A percentile compares a stretch with the other conserved stretches of the same genome.
These are phyloP conservation scores for Altica lythri DNA, from an alignment of 2,888 invertebrate species.

Conservation along the genomic window DNA sequence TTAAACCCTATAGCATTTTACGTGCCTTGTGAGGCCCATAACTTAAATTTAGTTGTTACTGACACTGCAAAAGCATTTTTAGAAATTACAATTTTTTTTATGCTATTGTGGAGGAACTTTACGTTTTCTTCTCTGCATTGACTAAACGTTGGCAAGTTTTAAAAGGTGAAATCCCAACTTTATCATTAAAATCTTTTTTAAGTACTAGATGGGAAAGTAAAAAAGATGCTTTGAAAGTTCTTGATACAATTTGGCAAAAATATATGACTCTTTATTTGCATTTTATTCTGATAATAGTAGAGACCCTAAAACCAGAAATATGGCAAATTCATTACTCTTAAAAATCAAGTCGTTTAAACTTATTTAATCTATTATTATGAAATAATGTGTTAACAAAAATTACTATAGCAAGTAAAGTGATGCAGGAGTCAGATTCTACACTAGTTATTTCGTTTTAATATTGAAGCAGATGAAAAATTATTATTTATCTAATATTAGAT, in stretches of 20 bases:
- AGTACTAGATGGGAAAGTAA: too few species aligned
- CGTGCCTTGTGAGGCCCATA: neutral
- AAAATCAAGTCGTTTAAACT: neutral
- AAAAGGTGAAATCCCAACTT: too few species aligned
- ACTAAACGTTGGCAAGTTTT: too few species aligned
- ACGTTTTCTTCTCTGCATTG: neutral
- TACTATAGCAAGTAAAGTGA: neutral
- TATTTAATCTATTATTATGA: too few species aligned
- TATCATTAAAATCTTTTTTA: too few species aligned
- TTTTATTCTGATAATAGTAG: neutral
- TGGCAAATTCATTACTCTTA: neutral
- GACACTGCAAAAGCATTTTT: neutral
- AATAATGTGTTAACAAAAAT: too few species aligned
- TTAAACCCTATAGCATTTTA: too few species aligned
- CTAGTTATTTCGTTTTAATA: neutral
- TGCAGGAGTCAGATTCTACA: neutral
- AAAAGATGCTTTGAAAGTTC: neutral
- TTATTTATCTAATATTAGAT: too few species aligned
- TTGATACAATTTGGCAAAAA: too few species aligned
- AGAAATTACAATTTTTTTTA: too few species aligned
- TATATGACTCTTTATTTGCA: too few species aligned
- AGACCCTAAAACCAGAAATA: neutral
- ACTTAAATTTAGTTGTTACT: neutral
- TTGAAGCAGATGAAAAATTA: too few species aligned
- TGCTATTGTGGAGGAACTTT: neutral